Base-by-base conservation (phyloP, 2,888 invertebrate genomes). In the Agapetus fuscipes region DNA sequence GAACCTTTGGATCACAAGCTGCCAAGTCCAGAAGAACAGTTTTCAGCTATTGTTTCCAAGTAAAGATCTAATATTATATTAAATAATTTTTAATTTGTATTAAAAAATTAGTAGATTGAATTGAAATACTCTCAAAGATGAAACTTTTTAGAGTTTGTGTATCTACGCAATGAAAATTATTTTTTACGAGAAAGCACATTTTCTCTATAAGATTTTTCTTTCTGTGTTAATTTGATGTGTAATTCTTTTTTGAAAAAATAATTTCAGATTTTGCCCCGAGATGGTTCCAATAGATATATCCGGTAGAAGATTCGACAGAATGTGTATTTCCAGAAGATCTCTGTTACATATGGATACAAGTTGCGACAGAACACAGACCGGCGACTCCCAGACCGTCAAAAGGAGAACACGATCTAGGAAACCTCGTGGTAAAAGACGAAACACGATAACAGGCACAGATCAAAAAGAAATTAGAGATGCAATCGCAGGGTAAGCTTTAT, bases 361-460 rank as follows among this genome's bases (percentile, higher is more conserved):
- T 43, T 48, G 54, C 42, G 68, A 62, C 39, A 37, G 35, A 42
- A 48, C 37, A n/a, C 48, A 39, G 30, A 60, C 60, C 44, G 60
- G 59, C 33, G 75, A 76, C 54, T 71, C 74, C 30, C 75, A 76
- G 60, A 75, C 76, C 31, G 76, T 80, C 42, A 79, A 80, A 56
- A 71, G 83, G 52, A 68, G 82, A 52, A 81, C 81, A 37, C 73
- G 82, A 56, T 75, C 78, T 34, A 72, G 85, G 53, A 80, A 83
- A 62, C 80, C 83, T 48, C 74, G 87, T 52, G 83, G 82, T 62
- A 83, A 85, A 68, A 74, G 89, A 71, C 76, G 90, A 60, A 91
- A 90, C 66, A 91, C 90, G 55, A 82, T 91, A 59, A 86, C 88
- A 54, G 88, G 89, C 61, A 88, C 84, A 55, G 88, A 88, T 72